These are phyloP conservation scores for Hedychridium roseum DNA, from an alignment of 2,888 invertebrate species.

Conservation along the genomic window DNA sequence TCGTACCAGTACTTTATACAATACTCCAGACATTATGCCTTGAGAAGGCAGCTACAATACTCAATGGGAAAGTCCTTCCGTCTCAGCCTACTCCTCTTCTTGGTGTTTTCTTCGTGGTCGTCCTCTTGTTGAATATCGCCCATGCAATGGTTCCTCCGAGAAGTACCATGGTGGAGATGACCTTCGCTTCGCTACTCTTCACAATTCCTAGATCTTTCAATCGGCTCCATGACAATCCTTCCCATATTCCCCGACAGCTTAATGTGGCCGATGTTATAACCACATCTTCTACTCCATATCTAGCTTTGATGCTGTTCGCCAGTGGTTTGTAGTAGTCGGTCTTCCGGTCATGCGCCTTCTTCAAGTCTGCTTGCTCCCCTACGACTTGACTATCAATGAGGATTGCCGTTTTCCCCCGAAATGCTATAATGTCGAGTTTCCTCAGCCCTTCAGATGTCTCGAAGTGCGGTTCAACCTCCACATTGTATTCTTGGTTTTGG, in stretches of 20 bases:
- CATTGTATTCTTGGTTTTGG: too few species aligned
- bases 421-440: conserved; percentile 37
- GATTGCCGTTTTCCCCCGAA: too few species aligned
- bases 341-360: too few species aligned
- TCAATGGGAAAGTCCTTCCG: too few species aligned
- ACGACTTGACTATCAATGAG: too few species aligned
- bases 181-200: background rate
- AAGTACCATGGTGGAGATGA: conserved; percentile 4
- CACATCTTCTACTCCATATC: background rate
- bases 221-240: conserved; percentile 4
- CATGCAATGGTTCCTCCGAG: conserved; percentile 3
- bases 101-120: background rate
- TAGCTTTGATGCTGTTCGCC: background rate
- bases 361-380: too few species aligned
- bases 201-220: background rate
- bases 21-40: too few species aligned
- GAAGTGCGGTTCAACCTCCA: too few species aligned
- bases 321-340: conserved; percentile 37
- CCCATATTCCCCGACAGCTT: conserved; percentile 13
- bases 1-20: too few species aligned
- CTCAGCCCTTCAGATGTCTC: conserved; percentile 25
- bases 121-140: background rate
- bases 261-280: conserved; percentile 10
- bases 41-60: too few species aligned
- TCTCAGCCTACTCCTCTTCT: too few species aligned